These are phyloP conservation scores for Macrotrachela quadricornifera DNA, from an alignment of 1,140 invertebrate species.

Conservation along the genomic window DNA sequence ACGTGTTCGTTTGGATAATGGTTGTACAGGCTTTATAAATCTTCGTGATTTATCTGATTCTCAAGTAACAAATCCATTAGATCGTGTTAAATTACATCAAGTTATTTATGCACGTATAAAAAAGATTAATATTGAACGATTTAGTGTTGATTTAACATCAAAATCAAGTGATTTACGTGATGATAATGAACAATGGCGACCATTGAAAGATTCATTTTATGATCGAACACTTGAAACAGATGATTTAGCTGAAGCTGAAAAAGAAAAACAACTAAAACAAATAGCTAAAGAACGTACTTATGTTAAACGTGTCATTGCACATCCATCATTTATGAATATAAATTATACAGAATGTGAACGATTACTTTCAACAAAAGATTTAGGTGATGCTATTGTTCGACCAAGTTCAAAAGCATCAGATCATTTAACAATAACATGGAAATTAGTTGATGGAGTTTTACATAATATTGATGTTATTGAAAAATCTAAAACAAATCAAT, in stretches of 20 bases:
- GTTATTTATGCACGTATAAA: slow-evolving; percentile 75
- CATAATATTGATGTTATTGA: slow-evolving; percentile 67
- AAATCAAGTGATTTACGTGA: slow-evolving; percentile 76
- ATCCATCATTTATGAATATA: slow-evolving; percentile 91
- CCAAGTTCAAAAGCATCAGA: slow-evolving; percentile 66
- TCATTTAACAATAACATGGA: slow-evolving; percentile 93
- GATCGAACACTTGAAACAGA: slow-evolving; percentile 63
- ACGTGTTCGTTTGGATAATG: slow-evolving; percentile 69
- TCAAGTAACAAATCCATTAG: slow-evolving; percentile 70
- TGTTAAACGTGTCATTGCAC: slow-evolving; percentile 60
- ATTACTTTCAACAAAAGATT: slow-evolving; percentile 47
- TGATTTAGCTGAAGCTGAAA: slow-evolving; percentile 52
- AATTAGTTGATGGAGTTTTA: slow-evolving; percentile 73
- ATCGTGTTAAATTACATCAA: slow-evolving; percentile 61
- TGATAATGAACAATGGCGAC: slow-evolving; percentile 69
- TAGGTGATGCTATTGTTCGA: slow-evolving; percentile 83
- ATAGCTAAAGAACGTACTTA: not conserved
- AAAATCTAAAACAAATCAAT: slow-evolving; percentile 85
- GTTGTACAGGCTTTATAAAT: slow-evolving; percentile 73
- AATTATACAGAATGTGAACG: slow-evolving; percentile 75
- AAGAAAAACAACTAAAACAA: slow-evolving; percentile 54
- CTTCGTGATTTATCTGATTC: slow-evolving; percentile 85
- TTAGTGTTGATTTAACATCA: slow-evolving; percentile 75
- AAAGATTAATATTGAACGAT: slow-evolving; percentile 82
- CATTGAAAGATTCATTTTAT: slow-evolving; percentile 68